Evolutionary conservation across 2,888 invertebrate genomes (phyloP), one percentile per base, ranked within the genome.

Genomic region (Apamea epomidion): DNA sequence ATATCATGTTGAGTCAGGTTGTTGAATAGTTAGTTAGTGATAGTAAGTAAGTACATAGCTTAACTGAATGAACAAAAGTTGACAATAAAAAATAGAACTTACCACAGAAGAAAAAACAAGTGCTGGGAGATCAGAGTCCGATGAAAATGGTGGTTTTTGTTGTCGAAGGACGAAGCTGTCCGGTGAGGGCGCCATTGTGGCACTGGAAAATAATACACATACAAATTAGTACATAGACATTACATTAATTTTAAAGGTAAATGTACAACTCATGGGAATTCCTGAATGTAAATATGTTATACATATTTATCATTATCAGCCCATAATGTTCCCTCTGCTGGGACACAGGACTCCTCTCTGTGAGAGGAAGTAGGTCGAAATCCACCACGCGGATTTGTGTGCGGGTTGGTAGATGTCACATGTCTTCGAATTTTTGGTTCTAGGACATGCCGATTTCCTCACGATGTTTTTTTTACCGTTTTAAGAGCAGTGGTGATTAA

Each of bases 131-230:
- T 92, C 91, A 90, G 91, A 88, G 90, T 94, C 93, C 93, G 92
- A 92, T 91, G 93, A 90, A 93, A 93, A 92, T 96, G 96, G 93
- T 92, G 96, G 95, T 97, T 96, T 96, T 97, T 97, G 96, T 97
- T 97, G 98, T 97, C 97, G 97, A 95, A 97, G 97, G 97, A 97
- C 97, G 96, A 97, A 97, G 96, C 95, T 97, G 97, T 97, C 97
- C 97, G 97, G 95, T 96, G 96, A 96, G 97, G 97, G 97, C 98
- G 98, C 98, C 98, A 98, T 98, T 94, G 92, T 98, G 98, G 98
- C 98, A 97, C 98, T 98, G 97, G 86, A 97, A 98, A 79, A 82
- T 93, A 89, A 86, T 92, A 93, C 80, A 93, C 80, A 78, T 69
- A 81, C 65, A 78, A 64, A 76, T 80, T 72, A 67, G 12, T 54